Evolutionary conservation across 2,113 vertebrate species (phyloP), one percentile per base, ranked within the genome.

Genomic region (Corythoichthys intestinalis): DNA sequence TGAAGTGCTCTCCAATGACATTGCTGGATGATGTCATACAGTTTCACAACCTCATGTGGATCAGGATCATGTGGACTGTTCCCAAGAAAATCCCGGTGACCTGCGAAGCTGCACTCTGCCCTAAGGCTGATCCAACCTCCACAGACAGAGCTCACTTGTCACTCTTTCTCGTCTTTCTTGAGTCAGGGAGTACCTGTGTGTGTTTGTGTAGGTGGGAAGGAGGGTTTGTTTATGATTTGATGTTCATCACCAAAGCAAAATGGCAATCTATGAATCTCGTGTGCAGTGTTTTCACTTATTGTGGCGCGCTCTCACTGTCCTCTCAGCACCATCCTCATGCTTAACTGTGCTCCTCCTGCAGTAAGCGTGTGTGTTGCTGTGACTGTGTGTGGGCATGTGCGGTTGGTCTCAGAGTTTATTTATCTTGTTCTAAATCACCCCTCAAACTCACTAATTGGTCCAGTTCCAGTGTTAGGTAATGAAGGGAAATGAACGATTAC

Each of bases 401-500:
- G 82, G 88, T 91, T 88, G 91, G 90, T 91, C 88, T 50, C 71
- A 49, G 67, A 76, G 91, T 92, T 92, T 92, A 92, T 92, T 93
- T 93, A 91, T 91, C 86, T 91, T 88, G 90, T 90, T 91, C 88
- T 91, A 88, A 91, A 91, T 90, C 90, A 86, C 82, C 85, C 88
- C 90, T 91, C 87, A 90, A 88, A 91, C 82, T 79, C 80, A 87
- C 86, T 93, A 93, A 93, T 92, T 92, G 90, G 88, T 91, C 81
- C 85, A 79, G 87, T 90, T 93, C 90, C 90, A 92, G 83, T 80
- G 87, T 90, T 92, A 89, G 91, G 88, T 91, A 91, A 92, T 66
- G 53, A 85, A 77, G 87, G 91, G 91, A 93, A 93, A 93, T 93
- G 90, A 91, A 87, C 87, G 90, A 92, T 92, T 90, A 91, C 84